Percentiles rank a stretch among this genome's conserved stretches.
These are phyloP conservation scores for Amphiprion percula DNA, from an alignment of 2,113 vertebrate species.

Conservation along the genomic window DNA sequence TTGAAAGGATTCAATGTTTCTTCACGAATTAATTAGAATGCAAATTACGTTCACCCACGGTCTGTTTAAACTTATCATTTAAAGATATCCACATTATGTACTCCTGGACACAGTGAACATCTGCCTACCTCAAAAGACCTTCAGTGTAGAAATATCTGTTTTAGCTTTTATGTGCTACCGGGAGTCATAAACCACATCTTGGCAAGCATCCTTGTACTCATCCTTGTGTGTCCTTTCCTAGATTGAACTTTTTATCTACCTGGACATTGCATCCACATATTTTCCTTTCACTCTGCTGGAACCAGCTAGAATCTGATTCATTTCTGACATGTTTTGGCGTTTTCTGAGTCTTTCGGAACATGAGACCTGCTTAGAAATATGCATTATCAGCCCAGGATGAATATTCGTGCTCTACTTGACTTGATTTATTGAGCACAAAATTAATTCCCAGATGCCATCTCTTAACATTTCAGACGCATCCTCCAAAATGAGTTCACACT, in stretches of 20 bases:
- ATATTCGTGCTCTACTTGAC: neutral
- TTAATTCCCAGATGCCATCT: neutral
- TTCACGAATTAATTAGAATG: neutral
- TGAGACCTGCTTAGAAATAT: neutral
- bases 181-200: neutral
- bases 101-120: conserved; percentile 7
- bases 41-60: neutral
- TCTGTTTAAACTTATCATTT: neutral
- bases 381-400: neutral
- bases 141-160: neutral
- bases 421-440: too few relatives aligned
- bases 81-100: neutral
- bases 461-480: neutral
- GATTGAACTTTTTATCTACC: neutral
- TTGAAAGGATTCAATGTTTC: too few relatives aligned
- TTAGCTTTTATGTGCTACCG: neutral
- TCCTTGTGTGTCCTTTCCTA: neutral
- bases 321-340: neutral
- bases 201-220: too few relatives aligned
- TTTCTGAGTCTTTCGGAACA: neutral
- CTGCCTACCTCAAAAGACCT: neutral
- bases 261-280: neutral
- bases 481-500: too few relatives aligned
- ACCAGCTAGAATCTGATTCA: neutral
- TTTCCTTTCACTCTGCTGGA: neutral